Percentiles rank a stretch among this genome's conserved stretches.
phyloP scores from a whole-genome alignment of 2,888 invertebrate genomes.

The Drosophila mulleri region DNA sequence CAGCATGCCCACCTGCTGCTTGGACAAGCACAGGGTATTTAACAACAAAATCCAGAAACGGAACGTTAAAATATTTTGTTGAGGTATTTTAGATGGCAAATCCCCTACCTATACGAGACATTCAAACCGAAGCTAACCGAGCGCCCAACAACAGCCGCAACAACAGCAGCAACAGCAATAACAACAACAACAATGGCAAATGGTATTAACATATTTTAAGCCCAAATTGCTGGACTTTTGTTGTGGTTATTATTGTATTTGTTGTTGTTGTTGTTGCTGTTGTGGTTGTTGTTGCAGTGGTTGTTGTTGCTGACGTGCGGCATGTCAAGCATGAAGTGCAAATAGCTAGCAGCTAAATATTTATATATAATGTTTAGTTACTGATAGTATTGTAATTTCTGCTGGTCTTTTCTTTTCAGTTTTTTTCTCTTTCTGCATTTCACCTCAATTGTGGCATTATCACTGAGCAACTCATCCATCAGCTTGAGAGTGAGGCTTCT shows the following conservation, averaged over 20 bases:
- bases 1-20: neutral
- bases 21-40: constrained; percentile 21
- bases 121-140: constrained; percentile 26
- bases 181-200: constrained; percentile 47
- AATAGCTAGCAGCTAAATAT: constrained; percentile 77
- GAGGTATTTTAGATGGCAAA: constrained; percentile 65
- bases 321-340: constrained; percentile 81
- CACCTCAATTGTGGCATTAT: constrained; percentile 29
- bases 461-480: constrained; percentile 33
- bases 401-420: neutral
- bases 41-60: constrained; percentile 43
- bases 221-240: constrained; percentile 72
- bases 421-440: constrained; percentile 10
- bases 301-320: constrained; percentile 48
- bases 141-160: constrained; percentile 19
- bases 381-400: constrained; percentile 26
- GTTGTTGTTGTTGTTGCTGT: constrained; percentile 24
- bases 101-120: constrained; percentile 23
- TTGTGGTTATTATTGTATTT: constrained; percentile 51
- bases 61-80: constrained; percentile 66
- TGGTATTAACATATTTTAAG: constrained; percentile 76
- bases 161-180: neutral
- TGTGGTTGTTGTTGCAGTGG: constrained; percentile 15
- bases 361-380: constrained; percentile 68
- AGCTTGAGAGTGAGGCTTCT: constrained; percentile 10